Percentiles rank a stretch among this genome's conserved stretches.
Conservation (phyloP, 2,888 invertebrate genomes). For the Xiphydria camelus region DNA sequence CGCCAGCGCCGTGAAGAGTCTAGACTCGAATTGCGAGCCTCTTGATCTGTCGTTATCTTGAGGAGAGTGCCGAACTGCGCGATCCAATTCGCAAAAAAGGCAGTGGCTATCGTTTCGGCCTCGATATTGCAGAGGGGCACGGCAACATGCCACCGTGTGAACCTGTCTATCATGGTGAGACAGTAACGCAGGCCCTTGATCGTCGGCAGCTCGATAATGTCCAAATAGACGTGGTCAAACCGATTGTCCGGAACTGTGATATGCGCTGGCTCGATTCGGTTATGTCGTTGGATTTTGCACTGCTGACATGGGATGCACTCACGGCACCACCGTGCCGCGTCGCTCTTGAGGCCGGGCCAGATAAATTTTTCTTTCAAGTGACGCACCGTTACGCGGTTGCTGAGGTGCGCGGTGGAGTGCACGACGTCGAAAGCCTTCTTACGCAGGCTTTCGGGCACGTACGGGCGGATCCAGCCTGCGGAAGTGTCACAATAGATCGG, state of each 20-base stretch:
- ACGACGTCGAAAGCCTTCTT: constrained; percentile 20
- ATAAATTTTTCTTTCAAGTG: constrained; percentile 22
- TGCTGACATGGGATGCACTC: constrained; percentile 25
- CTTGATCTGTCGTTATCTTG: constrained; percentile 28
- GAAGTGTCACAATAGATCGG: constrained; percentile 30
- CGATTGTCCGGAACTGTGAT: constrained; percentile 25
- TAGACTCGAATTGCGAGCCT: constrained; percentile 33
- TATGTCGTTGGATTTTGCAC: constrained; percentile 21
- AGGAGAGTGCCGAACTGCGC: constrained; percentile 29
- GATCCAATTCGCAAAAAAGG: too few relatives aligned
- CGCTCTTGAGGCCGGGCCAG: constrained; percentile 27
- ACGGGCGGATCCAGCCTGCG: constrained; percentile 20
- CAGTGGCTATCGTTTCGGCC: too few relatives aligned
- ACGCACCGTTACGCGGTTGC: constrained; percentile 18
- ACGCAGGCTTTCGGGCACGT: constrained; percentile 22
- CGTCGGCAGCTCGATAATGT: too few relatives aligned
- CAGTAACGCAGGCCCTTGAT: too few relatives aligned
- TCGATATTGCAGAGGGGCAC: too few relatives aligned
- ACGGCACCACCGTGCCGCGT: constrained; percentile 20
- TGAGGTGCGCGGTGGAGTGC: constrained; percentile 25
- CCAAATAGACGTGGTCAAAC: constrained; percentile 34
- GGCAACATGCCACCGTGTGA: too few relatives aligned
- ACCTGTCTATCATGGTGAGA: too few relatives aligned
- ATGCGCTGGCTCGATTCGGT: constrained; percentile 2
- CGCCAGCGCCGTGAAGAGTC: constrained; percentile 22